Evolutionary conservation across 1,140 invertebrate genomes (phyloP).

Genomic region (Musca domestica): DNA sequence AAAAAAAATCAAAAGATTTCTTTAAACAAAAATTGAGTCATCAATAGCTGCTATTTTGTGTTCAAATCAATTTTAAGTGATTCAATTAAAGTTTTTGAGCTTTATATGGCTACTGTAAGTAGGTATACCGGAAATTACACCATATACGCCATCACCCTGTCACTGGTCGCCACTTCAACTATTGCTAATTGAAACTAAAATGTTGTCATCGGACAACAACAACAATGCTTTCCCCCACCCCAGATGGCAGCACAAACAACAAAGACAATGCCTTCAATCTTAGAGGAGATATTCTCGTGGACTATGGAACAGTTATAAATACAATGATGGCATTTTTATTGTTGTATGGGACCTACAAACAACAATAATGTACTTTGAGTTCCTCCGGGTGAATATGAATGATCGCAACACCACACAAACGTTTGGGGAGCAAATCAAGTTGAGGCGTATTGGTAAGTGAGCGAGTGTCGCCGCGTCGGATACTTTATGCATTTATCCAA

Average conservation of each 20-base stretch:
- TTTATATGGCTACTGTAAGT: background rate
- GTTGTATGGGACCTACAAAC: too few species aligned
- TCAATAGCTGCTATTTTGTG: background rate
- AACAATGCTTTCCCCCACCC: background rate
- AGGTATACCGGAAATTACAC: slow-evolving; percentile 18
- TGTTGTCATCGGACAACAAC: background rate
- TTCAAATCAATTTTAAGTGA: too few species aligned
- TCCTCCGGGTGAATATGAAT: background rate
- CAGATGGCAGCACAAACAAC: too few species aligned
- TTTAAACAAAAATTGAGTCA: slow-evolving; percentile 3
- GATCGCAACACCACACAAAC: background rate
- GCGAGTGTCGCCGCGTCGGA: background rate
- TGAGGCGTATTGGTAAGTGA: background rate
- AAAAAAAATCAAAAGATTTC: too few species aligned
- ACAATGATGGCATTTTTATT: too few species aligned
- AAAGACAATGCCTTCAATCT: too few species aligned
- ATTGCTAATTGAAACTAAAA: too few species aligned
- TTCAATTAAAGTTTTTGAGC: too few species aligned
- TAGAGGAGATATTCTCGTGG: too few species aligned
- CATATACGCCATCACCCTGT: background rate
- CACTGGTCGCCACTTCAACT: too few species aligned
- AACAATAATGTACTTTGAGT: background rate
- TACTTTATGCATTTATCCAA: slow-evolving; percentile 6
- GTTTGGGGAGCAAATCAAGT: background rate
- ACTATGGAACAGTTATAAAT: too few species aligned